These are phyloP conservation scores for Cyprinodon diabolis DNA, from an alignment of 2,797 vertebrate species.

Conservation along the genomic window DNA sequence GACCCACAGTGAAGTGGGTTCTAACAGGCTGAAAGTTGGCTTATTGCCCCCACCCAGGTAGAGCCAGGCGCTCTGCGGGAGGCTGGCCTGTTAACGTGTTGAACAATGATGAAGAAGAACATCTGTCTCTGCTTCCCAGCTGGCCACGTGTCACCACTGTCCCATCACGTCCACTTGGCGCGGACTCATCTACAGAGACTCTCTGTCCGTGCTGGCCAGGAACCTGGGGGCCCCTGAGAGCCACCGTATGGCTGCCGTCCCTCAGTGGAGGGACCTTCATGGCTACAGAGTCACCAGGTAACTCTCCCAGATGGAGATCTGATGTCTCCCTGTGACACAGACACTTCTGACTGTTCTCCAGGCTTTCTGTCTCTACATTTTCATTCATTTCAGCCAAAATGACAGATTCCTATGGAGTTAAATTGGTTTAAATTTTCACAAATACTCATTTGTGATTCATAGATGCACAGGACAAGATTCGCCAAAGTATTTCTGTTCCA, in stretches of 20 bases:
- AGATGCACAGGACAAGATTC: too few species aligned
- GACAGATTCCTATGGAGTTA: too few species aligned
- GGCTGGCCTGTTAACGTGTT: neutral
- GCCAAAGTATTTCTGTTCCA: too few species aligned
- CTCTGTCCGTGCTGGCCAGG: constrained; percentile 49
- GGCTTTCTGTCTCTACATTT: too few species aligned
- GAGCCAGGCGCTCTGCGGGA: neutral
- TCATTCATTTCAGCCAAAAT: too few species aligned
- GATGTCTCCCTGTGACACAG: too few species aligned
- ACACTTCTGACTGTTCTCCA: too few species aligned
- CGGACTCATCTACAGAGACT: constrained; percentile 54
- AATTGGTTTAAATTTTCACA: too few species aligned
- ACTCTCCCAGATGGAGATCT: neutral
- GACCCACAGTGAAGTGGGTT: neutral
- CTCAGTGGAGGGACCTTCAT: constrained; percentile 2
- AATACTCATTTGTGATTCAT: too few species aligned
- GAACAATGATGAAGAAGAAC: too few species aligned
- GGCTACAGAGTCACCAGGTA: constrained; percentile 38
- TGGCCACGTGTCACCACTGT: constrained; percentile 58
- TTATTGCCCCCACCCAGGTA: neutral
- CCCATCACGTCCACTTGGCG: constrained; percentile 32
- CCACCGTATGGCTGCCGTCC: neutral
- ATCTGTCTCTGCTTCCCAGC: constrained; percentile 22
- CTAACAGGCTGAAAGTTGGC: neutral
- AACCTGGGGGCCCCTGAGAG: constrained; percentile 32